Base-by-base conservation (phyloP, 2,797 vertebrate species). In the Remorina albescens region DNA sequence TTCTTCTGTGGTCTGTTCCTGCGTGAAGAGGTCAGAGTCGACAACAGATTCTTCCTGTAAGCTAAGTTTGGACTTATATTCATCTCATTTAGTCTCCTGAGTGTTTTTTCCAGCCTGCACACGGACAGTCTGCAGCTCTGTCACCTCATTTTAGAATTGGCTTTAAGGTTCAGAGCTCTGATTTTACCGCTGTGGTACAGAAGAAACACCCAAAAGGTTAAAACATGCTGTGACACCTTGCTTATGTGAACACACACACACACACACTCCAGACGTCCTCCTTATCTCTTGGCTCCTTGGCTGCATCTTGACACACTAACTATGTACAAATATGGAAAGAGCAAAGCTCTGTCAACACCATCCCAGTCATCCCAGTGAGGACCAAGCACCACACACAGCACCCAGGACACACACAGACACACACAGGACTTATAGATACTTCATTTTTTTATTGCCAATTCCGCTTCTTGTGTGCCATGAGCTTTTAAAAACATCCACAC, bases 271-370 rank as follows among this genome's bases (percentile, higher is more conserved):
- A 86, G 67, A 80, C 37, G 1, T 69, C 25, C 21, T 47, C 44
- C 84, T 89, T 92, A 93, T 94, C 91, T 82, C 71, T 64, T 62
- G 42, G 51, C 80, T 86, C 84, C 83, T 90, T 83, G 82, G 71
- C 84, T 81, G 67, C 84, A 83, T 92, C 90, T 92, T 85, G 69
- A 89, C 84, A 87, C 71, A 68, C 84, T 87, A 84, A 90, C 85
- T 83, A 87, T 92, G 89, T 85, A 87, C 86, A 91, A 91, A 93
- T 90, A 91, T 89, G 89, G 89, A 74, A 47, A 84, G 66, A 82
- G 71, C 81, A 84, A 87, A 82, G 81, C 67, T 76, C 82, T 90
- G 86, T 91, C 86, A 92, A 86, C 88, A 85, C 86, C 74, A 47
- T 65, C 59, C 74, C 73, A 83, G 75, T 67, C 71, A n/a, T 74